phyloP scores from a whole-genome alignment of 1,140 invertebrate genomes.

The Pogonus chalceus region DNA sequence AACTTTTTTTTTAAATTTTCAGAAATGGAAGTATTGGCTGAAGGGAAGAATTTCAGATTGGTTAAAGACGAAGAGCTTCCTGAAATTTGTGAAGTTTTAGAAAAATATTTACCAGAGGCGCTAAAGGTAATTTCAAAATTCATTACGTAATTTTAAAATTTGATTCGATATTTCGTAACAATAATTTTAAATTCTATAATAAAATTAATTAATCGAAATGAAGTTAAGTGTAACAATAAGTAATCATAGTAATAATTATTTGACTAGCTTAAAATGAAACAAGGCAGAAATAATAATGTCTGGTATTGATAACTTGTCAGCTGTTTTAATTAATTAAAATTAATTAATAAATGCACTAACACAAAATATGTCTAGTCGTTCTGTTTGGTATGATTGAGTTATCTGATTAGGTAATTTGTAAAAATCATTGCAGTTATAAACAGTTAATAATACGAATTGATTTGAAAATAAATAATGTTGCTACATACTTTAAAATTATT shows the following conservation, averaged over 20 bases:
- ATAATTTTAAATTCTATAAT: neutral
- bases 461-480: no score
- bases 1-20: constrained; percentile 32
- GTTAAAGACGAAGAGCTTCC: constrained; percentile 69
- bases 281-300: neutral
- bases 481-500: no score
- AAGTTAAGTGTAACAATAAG: neutral
- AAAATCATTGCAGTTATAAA: no score
- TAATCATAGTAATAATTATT: neutral
- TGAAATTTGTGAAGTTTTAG: constrained; percentile 62
- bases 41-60: constrained; percentile 77
- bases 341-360: neutral
- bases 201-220: neutral
- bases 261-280: neutral
- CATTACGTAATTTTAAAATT: constrained; percentile 1
- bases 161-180: neutral
- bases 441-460: no score
- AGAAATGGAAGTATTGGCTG: constrained; percentile 67
- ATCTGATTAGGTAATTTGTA: no score
- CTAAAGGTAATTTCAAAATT: constrained; percentile 53
- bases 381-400: no score
- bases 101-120: constrained; percentile 67
- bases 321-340: neutral
- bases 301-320: constrained; percentile 1
- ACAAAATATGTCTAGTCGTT: no score